Conservation (phyloP, 2,113 vertebrate species). For the Aspiorhynchus laticeps region DNA sequence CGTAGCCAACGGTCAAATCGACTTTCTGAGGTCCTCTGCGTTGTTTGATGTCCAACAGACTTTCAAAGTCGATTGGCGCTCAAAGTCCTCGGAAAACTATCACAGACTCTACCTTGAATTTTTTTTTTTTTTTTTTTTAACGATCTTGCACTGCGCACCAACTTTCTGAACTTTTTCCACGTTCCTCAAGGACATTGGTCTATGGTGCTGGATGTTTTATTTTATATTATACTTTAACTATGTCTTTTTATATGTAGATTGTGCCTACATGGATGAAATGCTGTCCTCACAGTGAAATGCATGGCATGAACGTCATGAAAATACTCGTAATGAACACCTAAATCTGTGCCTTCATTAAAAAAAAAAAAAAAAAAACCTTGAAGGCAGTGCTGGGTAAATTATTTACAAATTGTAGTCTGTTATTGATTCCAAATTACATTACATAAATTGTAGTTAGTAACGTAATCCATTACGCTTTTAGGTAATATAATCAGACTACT, state of each 20-base stretch:
- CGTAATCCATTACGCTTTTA: neutral
- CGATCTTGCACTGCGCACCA: slow-evolving; percentile 47
- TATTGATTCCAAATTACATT: neutral
- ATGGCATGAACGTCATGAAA: slow-evolving; percentile 56
- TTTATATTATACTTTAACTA: too few relatives aligned
- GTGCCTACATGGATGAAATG: slow-evolving; percentile 79
- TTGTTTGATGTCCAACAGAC: slow-evolving; percentile 2
- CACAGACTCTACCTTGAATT: neutral
- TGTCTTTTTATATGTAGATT: slow-evolving; percentile 66
- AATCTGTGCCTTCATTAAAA: slow-evolving; percentile 74
- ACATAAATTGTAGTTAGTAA: neutral
- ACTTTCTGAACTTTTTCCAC: neutral
- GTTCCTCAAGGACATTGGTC: slow-evolving; percentile 25
- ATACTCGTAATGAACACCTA: slow-evolving; percentile 52
- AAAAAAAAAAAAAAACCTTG: slow-evolving; percentile 45
- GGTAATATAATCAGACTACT: too few relatives aligned
- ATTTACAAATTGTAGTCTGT: neutral
- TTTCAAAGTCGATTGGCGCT: neutral
- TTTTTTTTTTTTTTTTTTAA: slow-evolving; percentile 60
- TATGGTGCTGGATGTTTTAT: slow-evolving; percentile 84
- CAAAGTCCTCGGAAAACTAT: neutral
- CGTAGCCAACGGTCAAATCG: slow-evolving; percentile 29
- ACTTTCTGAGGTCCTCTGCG: neutral
- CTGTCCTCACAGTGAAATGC: slow-evolving; percentile 60
- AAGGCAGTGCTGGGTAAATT: neutral